Evolutionary conservation across 2,888 invertebrate genomes (phyloP).

Genomic region (Rhagonycha fulva): DNA sequence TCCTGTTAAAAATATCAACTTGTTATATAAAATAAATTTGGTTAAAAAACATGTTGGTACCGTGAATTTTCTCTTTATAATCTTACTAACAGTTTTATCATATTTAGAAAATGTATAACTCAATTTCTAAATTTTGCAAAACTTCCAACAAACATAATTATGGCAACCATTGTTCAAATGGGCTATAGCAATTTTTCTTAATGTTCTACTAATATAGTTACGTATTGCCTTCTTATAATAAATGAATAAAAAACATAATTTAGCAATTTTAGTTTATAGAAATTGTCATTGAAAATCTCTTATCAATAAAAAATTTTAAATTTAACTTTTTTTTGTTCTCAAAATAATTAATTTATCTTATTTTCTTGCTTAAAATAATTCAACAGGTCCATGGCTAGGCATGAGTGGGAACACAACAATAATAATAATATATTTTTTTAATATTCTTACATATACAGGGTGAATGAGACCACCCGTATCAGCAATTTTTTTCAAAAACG

Average conservation of each 20-base stretch:
- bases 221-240: constrained; percentile 46
- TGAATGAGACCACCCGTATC: no score
- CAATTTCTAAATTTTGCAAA: neutral
- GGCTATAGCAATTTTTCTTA: constrained; percentile 40
- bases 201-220: constrained; percentile 48
- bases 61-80: neutral
- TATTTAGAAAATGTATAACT: neutral
- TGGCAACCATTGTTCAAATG: constrained; percentile 2
- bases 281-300: constrained; percentile 45
- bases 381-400: no score
- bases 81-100: neutral
- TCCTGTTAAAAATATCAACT: neutral
- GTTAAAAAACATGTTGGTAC: neutral
- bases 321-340: constrained; percentile 29
- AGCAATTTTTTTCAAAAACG: no score
- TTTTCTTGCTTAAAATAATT: neutral
- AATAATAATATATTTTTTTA: no score
- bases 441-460: no score
- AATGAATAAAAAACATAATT: constrained; percentile 34
- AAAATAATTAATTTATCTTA: no score
- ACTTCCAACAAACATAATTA: neutral
- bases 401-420: no score
- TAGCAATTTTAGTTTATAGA: constrained; percentile 47
- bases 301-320: constrained; percentile 46
- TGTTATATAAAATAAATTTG: neutral